Base-by-base conservation (phyloP, 2,113 vertebrate species). In the Lathamus discolor region DNA sequence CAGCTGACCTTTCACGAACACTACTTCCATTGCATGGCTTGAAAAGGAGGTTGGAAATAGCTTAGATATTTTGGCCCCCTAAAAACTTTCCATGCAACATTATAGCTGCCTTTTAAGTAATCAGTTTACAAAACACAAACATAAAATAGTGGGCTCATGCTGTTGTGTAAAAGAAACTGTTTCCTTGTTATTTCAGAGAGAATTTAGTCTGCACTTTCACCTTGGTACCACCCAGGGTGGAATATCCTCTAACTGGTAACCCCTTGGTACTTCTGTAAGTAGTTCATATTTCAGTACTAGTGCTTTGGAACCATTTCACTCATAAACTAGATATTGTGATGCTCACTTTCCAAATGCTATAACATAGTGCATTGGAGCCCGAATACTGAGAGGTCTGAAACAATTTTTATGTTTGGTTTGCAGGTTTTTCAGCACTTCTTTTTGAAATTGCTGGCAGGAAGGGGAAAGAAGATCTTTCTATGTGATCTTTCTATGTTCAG, bases 11-110 rank as follows among this genome's bases (percentile, higher is more conserved):
- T 82, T 98, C 97, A 6, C 99, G 98, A 68, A 97, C 97, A 44
- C 86, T 98, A 90, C 95, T 98, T 86, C 98, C 98, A 95, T 97
- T 98, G 92, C 99, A 99, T 1, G 99, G 99, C 99, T 99, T 96
- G 54, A 95, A 96, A 97, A 97, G 35, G 44, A 97, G 39, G 96
- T 83, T 74, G 61, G 43, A 96, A 80, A 92, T 31, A 88, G n/a
- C 13, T 88, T 55, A 73, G 55, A 12, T 43, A 69, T 66, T 93
- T 48, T 7, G 6, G 24, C 37, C 90, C 3, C 10, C 31, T 22
- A 43, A 23, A 76, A 27, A 3, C 16, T 83, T 78, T 90, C 43
- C 17, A 72, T 27, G 24, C 22, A 91, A 43, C 25, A n/a, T 49
- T 61, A 20, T 10, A 88, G 51, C 19, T 46, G 68, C 20, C 12